phyloP scores from a whole-genome alignment of 2,797 vertebrate species.

The Cichlasoma orientale region DNA sequence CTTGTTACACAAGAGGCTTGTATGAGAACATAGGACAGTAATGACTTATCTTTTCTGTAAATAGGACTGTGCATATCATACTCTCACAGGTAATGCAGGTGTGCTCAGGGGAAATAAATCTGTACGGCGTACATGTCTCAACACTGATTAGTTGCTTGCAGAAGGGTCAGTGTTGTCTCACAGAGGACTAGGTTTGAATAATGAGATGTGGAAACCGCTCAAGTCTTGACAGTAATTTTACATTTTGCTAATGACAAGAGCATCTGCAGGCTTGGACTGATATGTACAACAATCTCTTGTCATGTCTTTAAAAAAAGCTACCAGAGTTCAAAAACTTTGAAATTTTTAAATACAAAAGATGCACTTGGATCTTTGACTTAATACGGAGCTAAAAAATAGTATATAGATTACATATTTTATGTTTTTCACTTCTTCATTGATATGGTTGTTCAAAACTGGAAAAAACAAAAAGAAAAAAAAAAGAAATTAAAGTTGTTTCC shows the following conservation, averaged over 20 bases:
- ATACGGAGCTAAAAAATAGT: neutral
- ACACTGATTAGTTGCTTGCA: slow-evolving; percentile 7
- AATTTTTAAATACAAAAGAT: neutral
- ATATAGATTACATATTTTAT: neutral
- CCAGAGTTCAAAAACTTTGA: neutral
- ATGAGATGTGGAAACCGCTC: neutral
- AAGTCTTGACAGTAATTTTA: neutral
- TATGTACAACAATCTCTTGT: neutral
- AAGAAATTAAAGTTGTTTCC: neutral
- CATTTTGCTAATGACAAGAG: neutral
- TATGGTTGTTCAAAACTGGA: neutral
- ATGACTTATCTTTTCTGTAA: slow-evolving; percentile 43
- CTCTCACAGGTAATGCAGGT: slow-evolving; percentile 24
- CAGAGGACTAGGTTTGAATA: neutral
- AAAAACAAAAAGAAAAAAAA: neutral
- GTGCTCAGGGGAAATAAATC: slow-evolving; percentile 1
- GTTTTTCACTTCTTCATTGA: neutral
- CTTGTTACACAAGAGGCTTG: slow-evolving; percentile 46
- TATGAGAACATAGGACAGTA: slow-evolving; percentile 32
- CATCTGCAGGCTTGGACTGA: neutral
- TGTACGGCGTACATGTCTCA: neutral
- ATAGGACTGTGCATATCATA: slow-evolving; percentile 29
- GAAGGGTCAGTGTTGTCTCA: neutral
- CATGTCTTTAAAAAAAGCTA: neutral
- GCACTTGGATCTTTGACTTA: neutral